These are phyloP conservation scores for Phoenicopterus ruber DNA, from an alignment of 2,113 vertebrate genomes.

Conservation along the genomic window DNA sequence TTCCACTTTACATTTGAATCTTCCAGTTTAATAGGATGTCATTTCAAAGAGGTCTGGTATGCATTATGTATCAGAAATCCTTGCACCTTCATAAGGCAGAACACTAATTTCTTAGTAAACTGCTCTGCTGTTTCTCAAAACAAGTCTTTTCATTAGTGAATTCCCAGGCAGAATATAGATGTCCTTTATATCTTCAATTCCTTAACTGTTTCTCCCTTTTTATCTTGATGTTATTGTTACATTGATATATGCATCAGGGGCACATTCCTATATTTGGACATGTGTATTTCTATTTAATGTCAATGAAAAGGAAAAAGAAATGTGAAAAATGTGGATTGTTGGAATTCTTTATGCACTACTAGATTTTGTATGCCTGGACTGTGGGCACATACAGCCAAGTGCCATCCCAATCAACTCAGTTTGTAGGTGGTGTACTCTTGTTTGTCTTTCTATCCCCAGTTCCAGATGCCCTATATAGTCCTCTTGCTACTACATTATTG, in stretches of 20 bases:
- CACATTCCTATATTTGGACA: background rate
- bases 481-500: background rate
- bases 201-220: background rate
- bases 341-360: background rate
- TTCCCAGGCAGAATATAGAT: background rate
- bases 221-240: background rate
- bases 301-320: background rate
- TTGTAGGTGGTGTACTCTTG: background rate
- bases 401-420: background rate
- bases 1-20: constrained; percentile 50
- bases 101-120: constrained; percentile 54
- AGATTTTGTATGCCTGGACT: background rate
- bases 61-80: constrained; percentile 57
- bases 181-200: background rate
- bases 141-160: background rate
- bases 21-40: constrained; percentile 39
- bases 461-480: background rate
- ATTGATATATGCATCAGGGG: background rate
- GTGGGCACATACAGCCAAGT: background rate
- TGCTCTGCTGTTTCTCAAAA: constrained; percentile 15
- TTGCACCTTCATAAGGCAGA: constrained; percentile 21
- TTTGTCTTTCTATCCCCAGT: background rate
- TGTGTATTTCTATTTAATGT: background rate
- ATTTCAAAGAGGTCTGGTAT: constrained; percentile 30
- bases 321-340: background rate